phyloP scores from a whole-genome alignment of 2,113 vertebrate genomes.

The Muntiacus muntjak region DNA sequence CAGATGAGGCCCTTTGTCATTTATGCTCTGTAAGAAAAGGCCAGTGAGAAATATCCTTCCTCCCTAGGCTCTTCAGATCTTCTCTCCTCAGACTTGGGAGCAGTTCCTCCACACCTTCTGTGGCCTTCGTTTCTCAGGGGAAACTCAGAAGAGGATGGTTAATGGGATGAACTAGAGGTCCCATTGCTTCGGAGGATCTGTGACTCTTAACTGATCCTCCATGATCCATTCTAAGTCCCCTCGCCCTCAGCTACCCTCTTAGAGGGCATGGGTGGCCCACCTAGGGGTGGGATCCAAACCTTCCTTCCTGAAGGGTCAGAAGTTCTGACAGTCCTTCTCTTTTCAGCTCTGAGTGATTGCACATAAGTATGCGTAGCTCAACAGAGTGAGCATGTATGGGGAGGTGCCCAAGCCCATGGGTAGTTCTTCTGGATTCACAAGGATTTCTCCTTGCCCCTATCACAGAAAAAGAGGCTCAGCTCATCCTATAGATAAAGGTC shows the following conservation, averaged over 20 bases:
- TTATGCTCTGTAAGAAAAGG: neutral
- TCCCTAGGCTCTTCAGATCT: rapidly evolving
- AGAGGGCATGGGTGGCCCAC: no score
- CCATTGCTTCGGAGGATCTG: neutral
- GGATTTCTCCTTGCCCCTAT: neutral
- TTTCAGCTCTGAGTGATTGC: neutral
- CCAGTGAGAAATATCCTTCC: neutral
- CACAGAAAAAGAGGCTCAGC: neutral
- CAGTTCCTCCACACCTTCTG: rapidly evolving
- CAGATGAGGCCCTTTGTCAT: neutral
- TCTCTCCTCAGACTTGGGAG: neutral
- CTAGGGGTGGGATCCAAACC: neutral
- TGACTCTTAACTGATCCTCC: no score
- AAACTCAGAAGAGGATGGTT: neutral
- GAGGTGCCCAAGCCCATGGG: no score
- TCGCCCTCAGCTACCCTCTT: neutral
- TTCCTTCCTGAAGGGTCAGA: neutral
- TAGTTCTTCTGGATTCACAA: neutral
- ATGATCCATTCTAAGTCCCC: neutral
- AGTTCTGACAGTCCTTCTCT: neutral
- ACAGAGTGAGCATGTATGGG: rapidly evolving
- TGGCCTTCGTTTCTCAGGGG: neutral
- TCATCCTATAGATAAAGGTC: neutral
- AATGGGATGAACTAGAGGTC: neutral
- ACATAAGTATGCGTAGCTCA: neutral